These are phyloP conservation scores for Phalera bucephala DNA, from an alignment of 2,888 invertebrate genomes.

Conservation along the genomic window DNA sequence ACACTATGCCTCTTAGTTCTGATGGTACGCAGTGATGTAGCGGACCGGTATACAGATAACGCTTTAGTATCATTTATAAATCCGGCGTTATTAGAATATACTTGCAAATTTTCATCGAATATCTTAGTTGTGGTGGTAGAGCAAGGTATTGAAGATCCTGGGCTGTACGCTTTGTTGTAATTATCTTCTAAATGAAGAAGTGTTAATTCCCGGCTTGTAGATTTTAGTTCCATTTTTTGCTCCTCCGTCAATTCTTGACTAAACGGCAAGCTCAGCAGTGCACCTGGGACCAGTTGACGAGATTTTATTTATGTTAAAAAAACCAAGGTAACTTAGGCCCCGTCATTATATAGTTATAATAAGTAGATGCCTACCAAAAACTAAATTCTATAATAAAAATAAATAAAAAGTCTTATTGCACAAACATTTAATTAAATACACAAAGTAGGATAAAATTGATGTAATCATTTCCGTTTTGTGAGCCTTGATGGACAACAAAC, in stretches of 20 bases:
- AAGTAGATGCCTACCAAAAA: constrained; percentile 5
- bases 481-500: constrained; percentile 39
- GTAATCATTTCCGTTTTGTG: constrained; percentile 22
- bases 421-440: constrained; percentile 26
- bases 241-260: constrained; percentile 52
- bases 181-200: constrained; percentile 19
- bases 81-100: constrained; percentile 18
- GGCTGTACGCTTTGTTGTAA: constrained; percentile 13
- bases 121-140: constrained; percentile 18
- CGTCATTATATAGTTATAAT: constrained; percentile 12
- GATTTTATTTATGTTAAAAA: constrained; percentile 42
- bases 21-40: constrained; percentile 28
- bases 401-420: too few species aligned
- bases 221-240: constrained; percentile 36
- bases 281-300: constrained; percentile 66
- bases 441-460: constrained; percentile 12
- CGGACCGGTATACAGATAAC: constrained; percentile 18
- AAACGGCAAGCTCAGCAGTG: constrained; percentile 52
- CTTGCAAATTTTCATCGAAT: constrained; percentile 25
- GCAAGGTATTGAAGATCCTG: constrained; percentile 15
- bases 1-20: constrained; percentile 36
- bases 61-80: constrained; percentile 16
- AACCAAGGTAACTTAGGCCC: constrained; percentile 10
- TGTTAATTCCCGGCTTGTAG: constrained; percentile 21
- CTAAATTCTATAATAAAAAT: constrained; percentile 12